Conservation (phyloP, 2,888 invertebrate species). For the Phaonia tiefii region DNA sequence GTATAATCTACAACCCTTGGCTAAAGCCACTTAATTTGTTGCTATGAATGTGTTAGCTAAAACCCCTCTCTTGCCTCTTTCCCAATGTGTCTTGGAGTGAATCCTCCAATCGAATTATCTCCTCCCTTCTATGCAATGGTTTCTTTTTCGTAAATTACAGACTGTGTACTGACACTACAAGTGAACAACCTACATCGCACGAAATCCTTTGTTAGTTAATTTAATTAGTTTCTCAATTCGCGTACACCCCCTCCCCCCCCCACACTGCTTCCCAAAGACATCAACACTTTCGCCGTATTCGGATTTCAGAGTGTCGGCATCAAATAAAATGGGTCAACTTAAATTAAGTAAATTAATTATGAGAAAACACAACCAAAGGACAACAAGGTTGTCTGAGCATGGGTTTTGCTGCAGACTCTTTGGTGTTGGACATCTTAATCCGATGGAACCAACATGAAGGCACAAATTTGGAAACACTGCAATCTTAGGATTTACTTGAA, state of each 20-base stretch:
- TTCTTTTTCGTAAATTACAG: not conserved
- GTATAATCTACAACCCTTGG: too few relatives aligned
- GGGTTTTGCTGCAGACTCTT: too few relatives aligned
- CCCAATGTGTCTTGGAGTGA: too few relatives aligned
- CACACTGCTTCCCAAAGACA: not conserved
- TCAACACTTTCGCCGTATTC: not conserved
- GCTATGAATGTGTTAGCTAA: too few relatives aligned
- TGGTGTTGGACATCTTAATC: too few relatives aligned
- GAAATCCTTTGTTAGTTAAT: conserved; percentile 57
- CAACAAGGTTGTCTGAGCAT: too few relatives aligned
- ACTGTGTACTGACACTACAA: not conserved
- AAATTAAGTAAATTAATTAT: conserved; percentile 59
- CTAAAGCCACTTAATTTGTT: too few relatives aligned
- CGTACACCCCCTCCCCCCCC: not conserved
- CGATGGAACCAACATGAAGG: too few relatives aligned
- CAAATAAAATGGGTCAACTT: conserved; percentile 59
- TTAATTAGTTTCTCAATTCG: conserved; percentile 60
- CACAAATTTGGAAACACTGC: not conserved
- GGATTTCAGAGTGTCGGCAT: not conserved
- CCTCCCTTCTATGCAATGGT: too few relatives aligned
- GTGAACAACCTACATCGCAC: not conserved
- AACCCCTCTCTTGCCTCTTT: too few relatives aligned
- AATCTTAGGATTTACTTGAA: not conserved
- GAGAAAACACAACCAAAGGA: conserved; percentile 50
- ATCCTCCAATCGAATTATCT: too few relatives aligned